Conservation (phyloP, 1,140 invertebrate species). For the Zophobas atratus region DNA sequence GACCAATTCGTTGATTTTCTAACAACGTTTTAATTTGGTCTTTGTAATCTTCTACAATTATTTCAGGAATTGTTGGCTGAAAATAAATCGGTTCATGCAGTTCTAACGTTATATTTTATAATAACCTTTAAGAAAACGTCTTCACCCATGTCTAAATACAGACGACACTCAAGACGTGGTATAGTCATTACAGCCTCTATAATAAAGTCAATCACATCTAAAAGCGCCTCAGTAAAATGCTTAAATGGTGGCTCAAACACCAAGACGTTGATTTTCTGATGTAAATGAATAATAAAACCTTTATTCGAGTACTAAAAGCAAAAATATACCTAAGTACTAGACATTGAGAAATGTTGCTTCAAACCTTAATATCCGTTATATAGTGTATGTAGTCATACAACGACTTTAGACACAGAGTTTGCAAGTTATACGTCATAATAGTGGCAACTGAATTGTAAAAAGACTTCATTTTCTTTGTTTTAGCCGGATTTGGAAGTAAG, state of each 20-base stretch:
- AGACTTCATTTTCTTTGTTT: conserved; percentile 76
- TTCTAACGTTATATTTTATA: neutral
- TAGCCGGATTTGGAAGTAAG: conserved; percentile 79
- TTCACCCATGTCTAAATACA: conserved; percentile 76
- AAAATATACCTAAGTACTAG: neutral
- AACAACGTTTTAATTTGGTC: conserved; percentile 74
- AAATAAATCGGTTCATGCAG: conserved; percentile 9
- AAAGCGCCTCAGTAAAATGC: conserved; percentile 79
- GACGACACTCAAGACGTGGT: conserved; percentile 81
- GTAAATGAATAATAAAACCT: conserved; percentile 82
- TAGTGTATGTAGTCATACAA: conserved; percentile 85
- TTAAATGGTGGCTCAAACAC: conserved; percentile 87
- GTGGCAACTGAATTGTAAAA: conserved; percentile 90
- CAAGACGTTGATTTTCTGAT: conserved; percentile 78
- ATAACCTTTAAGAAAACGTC: conserved; percentile 70
- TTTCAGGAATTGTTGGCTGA: conserved; percentile 79
- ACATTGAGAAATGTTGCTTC: conserved; percentile 50
- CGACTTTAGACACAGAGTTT: conserved; percentile 85
- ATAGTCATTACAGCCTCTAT: conserved; percentile 79
- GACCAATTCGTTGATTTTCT: conserved; percentile 79
- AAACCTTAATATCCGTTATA: conserved; percentile 81
- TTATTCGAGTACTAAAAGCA: conserved; percentile 76
- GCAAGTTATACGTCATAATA: conserved; percentile 90
- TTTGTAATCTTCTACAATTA: conserved; percentile 74
- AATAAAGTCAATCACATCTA: conserved; percentile 82